phyloP scores from a whole-genome alignment of 2,113 vertebrate species.

The Papio anubis region DNA sequence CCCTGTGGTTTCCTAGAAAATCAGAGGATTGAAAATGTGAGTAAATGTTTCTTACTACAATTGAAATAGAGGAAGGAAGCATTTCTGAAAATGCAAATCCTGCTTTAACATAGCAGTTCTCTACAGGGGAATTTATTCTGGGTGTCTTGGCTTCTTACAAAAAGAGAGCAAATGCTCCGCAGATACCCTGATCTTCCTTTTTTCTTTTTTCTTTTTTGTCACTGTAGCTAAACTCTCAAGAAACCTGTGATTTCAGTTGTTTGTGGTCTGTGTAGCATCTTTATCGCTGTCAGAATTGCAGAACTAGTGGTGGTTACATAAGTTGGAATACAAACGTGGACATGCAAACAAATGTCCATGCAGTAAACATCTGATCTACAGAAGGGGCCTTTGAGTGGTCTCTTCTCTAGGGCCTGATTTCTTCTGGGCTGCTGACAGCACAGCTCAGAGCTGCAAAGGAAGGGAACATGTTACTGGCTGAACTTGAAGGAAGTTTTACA shows the following conservation, averaged over 20 bases:
- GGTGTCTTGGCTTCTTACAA: neutral
- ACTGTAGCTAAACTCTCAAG: neutral
- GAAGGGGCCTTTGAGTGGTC: accelerated
- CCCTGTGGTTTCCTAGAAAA: neutral
- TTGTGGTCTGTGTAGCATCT: neutral
- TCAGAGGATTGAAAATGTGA: slow-evolving; percentile 12
- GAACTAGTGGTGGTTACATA: neutral
- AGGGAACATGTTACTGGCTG: neutral
- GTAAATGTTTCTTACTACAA: slow-evolving; percentile 17
- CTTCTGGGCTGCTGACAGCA: neutral
- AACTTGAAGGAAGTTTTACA: neutral
- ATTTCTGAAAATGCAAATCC: neutral
- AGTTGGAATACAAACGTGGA: neutral
- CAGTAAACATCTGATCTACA: neutral
- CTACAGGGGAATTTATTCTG: neutral
- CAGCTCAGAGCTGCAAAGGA: neutral
- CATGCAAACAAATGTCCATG: too few species aligned
- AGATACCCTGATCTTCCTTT: neutral
- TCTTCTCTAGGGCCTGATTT: neutral
- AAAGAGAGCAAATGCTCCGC: neutral
- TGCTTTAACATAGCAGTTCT: neutral
- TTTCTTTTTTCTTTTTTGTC: neutral
- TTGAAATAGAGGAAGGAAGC: neutral
- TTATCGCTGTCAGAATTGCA: neutral
- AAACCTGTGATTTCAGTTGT: neutral